These are phyloP conservation scores for Rousettus madagascariensis DNA, from an alignment of 2,797 vertebrate genomes.

Conservation along the genomic window DNA sequence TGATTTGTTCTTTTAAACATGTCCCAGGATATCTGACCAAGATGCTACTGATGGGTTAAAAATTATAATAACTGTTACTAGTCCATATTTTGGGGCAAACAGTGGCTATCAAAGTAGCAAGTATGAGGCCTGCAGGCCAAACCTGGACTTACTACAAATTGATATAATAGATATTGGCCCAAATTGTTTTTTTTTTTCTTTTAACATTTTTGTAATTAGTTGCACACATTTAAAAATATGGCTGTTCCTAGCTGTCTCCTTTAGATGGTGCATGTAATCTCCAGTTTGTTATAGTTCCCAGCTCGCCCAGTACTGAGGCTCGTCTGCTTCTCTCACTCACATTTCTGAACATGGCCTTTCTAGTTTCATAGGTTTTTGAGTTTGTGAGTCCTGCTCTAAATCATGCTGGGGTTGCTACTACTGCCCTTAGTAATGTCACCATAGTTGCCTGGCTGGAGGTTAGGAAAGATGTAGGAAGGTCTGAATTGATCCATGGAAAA, in stretches of 20 bases:
- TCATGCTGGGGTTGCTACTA: neutral
- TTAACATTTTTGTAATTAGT: neutral
- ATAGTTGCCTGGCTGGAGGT: neutral
- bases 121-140: neutral
- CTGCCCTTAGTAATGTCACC: neutral
- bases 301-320: neutral
- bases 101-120: neutral
- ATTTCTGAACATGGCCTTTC: neutral
- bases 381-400: neutral
- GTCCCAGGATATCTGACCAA: neutral
- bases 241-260: neutral
- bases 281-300: neutral
- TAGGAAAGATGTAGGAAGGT: neutral
- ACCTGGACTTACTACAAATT: neutral
- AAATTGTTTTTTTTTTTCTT: neutral
- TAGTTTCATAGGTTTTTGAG: neutral
- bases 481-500: neutral
- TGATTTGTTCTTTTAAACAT: neutral
- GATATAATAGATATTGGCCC: neutral
- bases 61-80: neutral
- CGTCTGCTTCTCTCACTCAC: neutral
- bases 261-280: accelerated
- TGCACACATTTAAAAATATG: neutral
- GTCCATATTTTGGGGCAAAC: neutral
- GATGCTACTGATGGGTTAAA: neutral